phyloP scores from a whole-genome alignment of 2,888 invertebrate genomes.

The Embidobia sp. region DNA sequence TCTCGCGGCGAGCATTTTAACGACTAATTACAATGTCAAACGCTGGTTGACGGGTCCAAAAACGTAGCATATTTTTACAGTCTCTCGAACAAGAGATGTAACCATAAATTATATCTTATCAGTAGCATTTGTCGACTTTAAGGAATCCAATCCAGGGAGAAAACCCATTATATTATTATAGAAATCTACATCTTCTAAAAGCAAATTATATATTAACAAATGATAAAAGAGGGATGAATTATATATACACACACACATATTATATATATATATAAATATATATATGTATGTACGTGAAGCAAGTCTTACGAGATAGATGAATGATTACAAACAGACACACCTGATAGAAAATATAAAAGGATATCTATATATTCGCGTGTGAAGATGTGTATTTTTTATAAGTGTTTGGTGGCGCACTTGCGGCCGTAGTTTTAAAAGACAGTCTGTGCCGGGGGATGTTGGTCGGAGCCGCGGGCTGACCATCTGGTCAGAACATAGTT shows the following conservation, averaged over 20 bases:
- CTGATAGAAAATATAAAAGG: constrained; percentile 13
- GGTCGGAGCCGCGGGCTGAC: constrained; percentile 20
- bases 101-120: constrained; percentile 52
- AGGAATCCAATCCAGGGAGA: constrained; percentile 51
- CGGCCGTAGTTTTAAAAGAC: constrained; percentile 15
- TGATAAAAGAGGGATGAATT: background rate
- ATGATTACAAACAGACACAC: background rate
- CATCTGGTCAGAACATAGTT: no score
- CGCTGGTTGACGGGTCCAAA: constrained; percentile 82
- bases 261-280: constrained; percentile 59
- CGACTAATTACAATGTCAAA: constrained; percentile 62
- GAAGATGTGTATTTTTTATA: constrained; percentile 62
- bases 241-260: no score
- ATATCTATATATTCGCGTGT: constrained; percentile 53
- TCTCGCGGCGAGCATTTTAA: constrained; percentile 24
- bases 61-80: constrained; percentile 79
- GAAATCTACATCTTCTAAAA: constrained; percentile 18
- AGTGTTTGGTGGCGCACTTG: constrained; percentile 39
- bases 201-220: constrained; percentile 14
- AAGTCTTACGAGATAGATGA: background rate
- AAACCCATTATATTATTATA: constrained; percentile 8
- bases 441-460: constrained; percentile 18
- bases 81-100: constrained; percentile 53
- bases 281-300: constrained; percentile 3
- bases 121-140: constrained; percentile 23